Base-by-base conservation (phyloP, 1,140 invertebrate species). In the Periplaneta americana region DNA sequence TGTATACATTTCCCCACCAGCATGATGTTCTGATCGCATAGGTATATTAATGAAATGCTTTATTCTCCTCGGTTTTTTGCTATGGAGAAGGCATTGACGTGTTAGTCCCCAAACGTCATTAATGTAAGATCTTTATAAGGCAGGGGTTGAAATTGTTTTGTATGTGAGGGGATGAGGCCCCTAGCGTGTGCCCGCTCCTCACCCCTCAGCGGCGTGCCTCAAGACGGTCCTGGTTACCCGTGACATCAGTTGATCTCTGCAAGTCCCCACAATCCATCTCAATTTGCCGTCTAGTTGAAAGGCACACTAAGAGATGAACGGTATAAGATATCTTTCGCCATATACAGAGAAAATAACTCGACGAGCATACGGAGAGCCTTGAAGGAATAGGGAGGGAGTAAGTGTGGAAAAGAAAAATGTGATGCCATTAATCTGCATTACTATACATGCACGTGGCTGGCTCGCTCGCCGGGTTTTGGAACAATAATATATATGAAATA, bases 371-470 rank as follows among this genome's bases (percentile, higher is more conserved):
- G 28, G 48, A 66, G 48, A 28, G 28, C 22, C 22, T n/a, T 28
- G 22, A 66, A 66, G 13, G n/a, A n/a, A n/a, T n/a, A n/a, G n/a
- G n/a, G n/a, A n/a, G n/a, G n/a, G 48, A 66, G 48, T 66, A 66
- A 66, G n/a, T 66, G 48, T 66, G 28, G 48, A 28, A 66, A 66
- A 66, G 48, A 66, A 66, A 77, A 77, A 77, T 77, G 75, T 34
- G 75, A 77, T 31, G 35, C 33, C 75, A 77, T 77, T 77, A 77
- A 77, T 77, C 75, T 77, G 75, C 75, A 77, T 77, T 77, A 77
- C 75, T 34, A 34, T 77, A 77, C 75, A 36, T 77, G 75, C 75
- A 34, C 75, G 75, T 33, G 31, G 75, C 18, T 77, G 31, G 75
- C 18, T 77, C 22, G 48, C 48, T 28, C 22, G 48, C n/a, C 57